Base-by-base conservation (phyloP, 2,113 vertebrate genomes). In the Brachypteracias leptosomus region DNA sequence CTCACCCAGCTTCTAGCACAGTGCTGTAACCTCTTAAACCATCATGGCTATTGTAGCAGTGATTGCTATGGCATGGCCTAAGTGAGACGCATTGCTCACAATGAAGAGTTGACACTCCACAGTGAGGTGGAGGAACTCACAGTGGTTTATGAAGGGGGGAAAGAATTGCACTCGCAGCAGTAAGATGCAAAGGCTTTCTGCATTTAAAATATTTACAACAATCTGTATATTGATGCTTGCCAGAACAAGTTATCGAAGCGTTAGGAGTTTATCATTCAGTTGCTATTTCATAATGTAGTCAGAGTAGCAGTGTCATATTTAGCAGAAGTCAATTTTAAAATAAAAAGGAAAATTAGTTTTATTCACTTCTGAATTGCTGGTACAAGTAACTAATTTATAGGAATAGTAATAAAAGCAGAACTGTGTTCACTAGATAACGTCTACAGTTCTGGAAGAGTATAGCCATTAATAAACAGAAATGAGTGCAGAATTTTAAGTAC, bases 401-500 rank as follows among this genome's bases (percentile, higher is more conserved):
- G 51, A 90, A 25, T 24, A 79, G 74, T 82, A 96, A 94, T 96
- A 94, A 95, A 93, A 95, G 7, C 74, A 81, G 88, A 94, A 74
- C 29, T 73, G 79, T 88, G 14, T 85, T 97, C 83, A 74, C 85
- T 73, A 73, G 59, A 88, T 77, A 94, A 77, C 89, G 78, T 87
- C 83, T 72, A 70, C 57, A 65, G 76, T 35, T 88, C 75, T 73
- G 70, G 58, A 95, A 88, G 58, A 49, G 21, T n/a, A 66, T 3
- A 16, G 78, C 52, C 87, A 80, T 97, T 96, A 96, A 97, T 87
- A 95, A 88, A 88, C 49, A 85, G 55, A 93, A 93, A 20, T 21
- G 79, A 95, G 49, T 55, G 71, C 80, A 93, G 93, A 92, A 89
- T 91, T 91, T 96, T 96, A 96, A 96, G 84, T 93, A 93, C 75